Conservation (phyloP, 53 echinoderm and acorn worm species). For the Temnopleurus reevesii region DNA sequence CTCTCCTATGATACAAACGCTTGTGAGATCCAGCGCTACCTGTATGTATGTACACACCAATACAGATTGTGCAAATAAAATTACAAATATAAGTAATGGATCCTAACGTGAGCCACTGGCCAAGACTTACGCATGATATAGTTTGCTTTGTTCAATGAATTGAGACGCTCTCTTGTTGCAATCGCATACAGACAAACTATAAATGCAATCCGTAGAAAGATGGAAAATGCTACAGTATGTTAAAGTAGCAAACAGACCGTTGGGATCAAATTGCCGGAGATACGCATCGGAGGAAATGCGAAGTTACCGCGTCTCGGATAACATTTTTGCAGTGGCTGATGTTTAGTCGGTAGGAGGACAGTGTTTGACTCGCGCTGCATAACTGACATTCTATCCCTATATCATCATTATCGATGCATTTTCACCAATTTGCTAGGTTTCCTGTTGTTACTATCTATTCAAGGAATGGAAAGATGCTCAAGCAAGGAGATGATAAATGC, state of each 20-base stretch:
- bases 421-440: slow-evolving; percentile 48
- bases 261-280: slow-evolving; percentile 34
- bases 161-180: slow-evolving; percentile 16
- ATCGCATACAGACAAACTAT: background rate
- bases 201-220: background rate
- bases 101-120: background rate
- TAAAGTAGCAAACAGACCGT: slow-evolving; percentile 26
- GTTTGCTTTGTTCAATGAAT: slow-evolving; percentile 33
- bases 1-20: background rate
- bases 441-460: slow-evolving; percentile 41
- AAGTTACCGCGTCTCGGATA: slow-evolving; percentile 25
- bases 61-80: slow-evolving; percentile 47
- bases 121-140: slow-evolving; percentile 14
- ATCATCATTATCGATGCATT: slow-evolving; percentile 49
- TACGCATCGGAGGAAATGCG: slow-evolving; percentile 10
- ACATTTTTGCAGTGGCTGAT: slow-evolving; percentile 33
- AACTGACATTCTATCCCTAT: slow-evolving; percentile 34
- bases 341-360: background rate
- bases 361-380: slow-evolving; percentile 9
- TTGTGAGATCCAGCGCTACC: slow-evolving; percentile 29
- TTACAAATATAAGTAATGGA: slow-evolving; percentile 50
- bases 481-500: background rate
- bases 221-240: slow-evolving; percentile 38
- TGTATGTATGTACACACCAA: slow-evolving; percentile 22
- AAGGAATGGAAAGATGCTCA: slow-evolving; percentile 24